These are phyloP conservation scores for Stercorarius parasiticus DNA, from an alignment of 2,113 vertebrate genomes.

Conservation along the genomic window DNA sequence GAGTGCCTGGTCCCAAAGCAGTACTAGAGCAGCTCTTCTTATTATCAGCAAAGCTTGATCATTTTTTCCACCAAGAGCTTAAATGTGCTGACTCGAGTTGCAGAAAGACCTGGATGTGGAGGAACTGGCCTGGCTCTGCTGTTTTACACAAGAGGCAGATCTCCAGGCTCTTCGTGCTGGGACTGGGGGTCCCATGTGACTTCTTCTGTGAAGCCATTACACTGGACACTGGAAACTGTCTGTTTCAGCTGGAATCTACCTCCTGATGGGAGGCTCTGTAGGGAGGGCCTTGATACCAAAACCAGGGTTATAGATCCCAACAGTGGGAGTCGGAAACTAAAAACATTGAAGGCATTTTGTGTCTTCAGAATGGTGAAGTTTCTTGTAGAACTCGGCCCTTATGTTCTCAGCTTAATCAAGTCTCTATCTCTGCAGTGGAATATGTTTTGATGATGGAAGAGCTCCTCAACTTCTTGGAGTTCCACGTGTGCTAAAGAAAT, in stretches of 20 bases:
- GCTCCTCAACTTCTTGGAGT: neutral
- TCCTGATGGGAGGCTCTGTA: neutral
- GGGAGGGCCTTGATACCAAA: neutral
- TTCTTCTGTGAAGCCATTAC: neutral
- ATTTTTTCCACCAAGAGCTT: neutral
- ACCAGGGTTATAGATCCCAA: neutral
- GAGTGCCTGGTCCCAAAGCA: conserved; percentile 14
- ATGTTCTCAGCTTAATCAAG: neutral
- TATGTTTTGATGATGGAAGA: neutral
- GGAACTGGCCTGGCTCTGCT: neutral
- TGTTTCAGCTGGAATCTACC: neutral
- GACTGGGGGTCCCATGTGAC: rapidly evolving
- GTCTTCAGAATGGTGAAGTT: neutral
- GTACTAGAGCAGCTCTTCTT: conserved; percentile 3
- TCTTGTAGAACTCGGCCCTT: neutral
- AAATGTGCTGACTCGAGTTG: neutral
- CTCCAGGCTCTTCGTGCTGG: neutral
- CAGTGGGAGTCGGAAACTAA: neutral
- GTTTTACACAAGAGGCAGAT: neutral
- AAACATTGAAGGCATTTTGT: neutral
- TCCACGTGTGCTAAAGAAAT: neutral
- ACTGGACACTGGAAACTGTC: neutral
- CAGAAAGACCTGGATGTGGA: neutral
- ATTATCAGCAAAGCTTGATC: conserved; percentile 14
- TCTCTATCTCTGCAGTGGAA: neutral